Evolutionary conservation across 2,888 invertebrate genomes (phyloP).

Genomic region (Drosophila mulleri): DNA sequence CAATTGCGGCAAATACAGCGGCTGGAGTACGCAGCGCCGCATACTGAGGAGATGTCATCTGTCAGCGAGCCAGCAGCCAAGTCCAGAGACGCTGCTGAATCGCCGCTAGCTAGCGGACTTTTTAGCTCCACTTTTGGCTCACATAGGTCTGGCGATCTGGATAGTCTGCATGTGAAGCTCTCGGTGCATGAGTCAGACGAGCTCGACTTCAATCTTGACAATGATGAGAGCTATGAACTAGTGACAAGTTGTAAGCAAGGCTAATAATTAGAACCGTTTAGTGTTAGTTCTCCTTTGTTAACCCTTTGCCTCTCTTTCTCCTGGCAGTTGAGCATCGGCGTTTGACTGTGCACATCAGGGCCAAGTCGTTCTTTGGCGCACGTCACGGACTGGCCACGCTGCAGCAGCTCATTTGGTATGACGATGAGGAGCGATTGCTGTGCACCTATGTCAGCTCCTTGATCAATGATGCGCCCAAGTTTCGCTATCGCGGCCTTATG

Average conservation of each 20-base stretch:
- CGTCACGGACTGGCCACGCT: constrained; percentile 92
- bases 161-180: constrained; percentile 84
- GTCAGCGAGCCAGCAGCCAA: constrained; percentile 45
- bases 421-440: constrained; percentile 88
- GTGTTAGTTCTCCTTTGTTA: not conserved
- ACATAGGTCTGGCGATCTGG: constrained; percentile 79
- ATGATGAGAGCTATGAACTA: constrained; percentile 91
- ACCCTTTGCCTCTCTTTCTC: not conserved
- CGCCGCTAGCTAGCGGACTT: constrained; percentile 39
- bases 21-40: constrained; percentile 61
- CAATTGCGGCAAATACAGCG: constrained; percentile 83
- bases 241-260: constrained; percentile 86
- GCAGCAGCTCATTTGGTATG: constrained; percentile 92
- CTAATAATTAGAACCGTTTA: not conserved
- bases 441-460: constrained; percentile 88
- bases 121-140: constrained; percentile 66
- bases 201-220: constrained; percentile 88
- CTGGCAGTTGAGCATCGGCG: constrained; percentile 78
- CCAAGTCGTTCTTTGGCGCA: constrained; percentile 91
- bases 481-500: constrained; percentile 93
- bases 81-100: constrained; percentile 33
- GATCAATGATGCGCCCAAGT: constrained; percentile 91
- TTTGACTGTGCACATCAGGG: constrained; percentile 88
- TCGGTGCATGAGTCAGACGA: constrained; percentile 87
- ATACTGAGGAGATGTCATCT: constrained; percentile 30